Base-by-base conservation (phyloP, 2,888 invertebrate species). In the Pseudococcus longispinus region DNA sequence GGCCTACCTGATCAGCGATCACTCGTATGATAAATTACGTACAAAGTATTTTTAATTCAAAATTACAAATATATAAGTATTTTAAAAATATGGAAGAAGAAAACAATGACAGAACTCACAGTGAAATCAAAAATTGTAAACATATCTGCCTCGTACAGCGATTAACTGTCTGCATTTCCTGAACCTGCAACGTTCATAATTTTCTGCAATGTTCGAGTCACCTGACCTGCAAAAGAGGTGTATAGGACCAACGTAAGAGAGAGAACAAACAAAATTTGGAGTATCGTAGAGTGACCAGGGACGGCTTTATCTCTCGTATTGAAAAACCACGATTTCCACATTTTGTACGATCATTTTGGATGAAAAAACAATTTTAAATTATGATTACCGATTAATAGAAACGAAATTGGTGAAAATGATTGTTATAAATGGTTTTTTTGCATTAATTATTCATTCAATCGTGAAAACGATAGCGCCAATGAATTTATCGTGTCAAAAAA, bases 151-250 rank as follows among this genome's bases (percentile, higher is more conserved):
- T 4, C n/a, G 2, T n/a, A 18, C 51, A 55, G 23, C 18, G 20
- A 70, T 15, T 70, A 70, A 29, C 70, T 32, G 26, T 80, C 77
- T n/a, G 42, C 8, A 86, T 20, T 80, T 26, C 80, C 86, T 1
- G 74, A 46, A 23, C 87, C 84, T 29, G 83, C 84, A 15, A 87
- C 87, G 42, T 83, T 60, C 87, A 87, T 87, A 70, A 74, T 65
- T 46, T 87, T 87, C 44, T 87, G 87, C 23, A 87, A 29, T n/a
- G 42, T 32, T 26, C 83, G 55, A 3, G 87, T 87, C 44, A 65
- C 46, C 60, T 87, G 29, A 32, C 70, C 37, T 44, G 65, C 4
- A 60, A 42, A 44, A 87, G 11, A 20, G 15, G 15, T 37, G 11
- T n/a, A 77, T 46, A 74, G 32, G 18, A 29, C 20, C 8, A 3